Evolutionary conservation across 1,140 invertebrate genomes (phyloP), one percentile per base, ranked within the genome.

Genomic region (Bathynomus jamesi): DNA sequence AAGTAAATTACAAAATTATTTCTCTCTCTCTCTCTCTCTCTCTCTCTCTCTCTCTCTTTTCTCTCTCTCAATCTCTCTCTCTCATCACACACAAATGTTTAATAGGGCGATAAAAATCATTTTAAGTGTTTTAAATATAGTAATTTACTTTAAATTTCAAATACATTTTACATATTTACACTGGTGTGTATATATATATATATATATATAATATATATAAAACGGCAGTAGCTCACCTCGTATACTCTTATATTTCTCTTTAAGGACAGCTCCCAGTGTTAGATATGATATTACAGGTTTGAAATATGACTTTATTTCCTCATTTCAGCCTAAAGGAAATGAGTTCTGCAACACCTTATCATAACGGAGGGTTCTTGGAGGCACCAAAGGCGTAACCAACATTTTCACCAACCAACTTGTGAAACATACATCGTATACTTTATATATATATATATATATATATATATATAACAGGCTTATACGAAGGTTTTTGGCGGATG

Each of bases 381-480:
- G 32, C 7, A 40, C 7, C 32, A 40, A 7, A 40, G 32, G 32
- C 32, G 32, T 40, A 40, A 40, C 32, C 32, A 40, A 40, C 32
- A n/a, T n/a, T n/a, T n/a, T n/a, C n/a, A n/a, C n/a, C n/a, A 40
- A 40, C 32, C 32, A 40, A 40, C 32, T 40, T 63, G 8, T 63
- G 8, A 25, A 1, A 63, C 24, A 62, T 62, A 62, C 24, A 62
- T 62, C 10, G 10, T 21, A 40, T 40, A 40, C 17, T 40, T 8
- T 63, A 63, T 63, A 63, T 63, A 63, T 63, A 63, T 63, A 63
- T 63, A 63, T 63, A 63, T 63, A 63, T 63, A 63, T 63, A 28
- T 63, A 63, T 63, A 63, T 63, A 3, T 63, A 10, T 2, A 3
- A 62, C 25, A 62, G 8, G 5, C 25, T 21, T 62, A 8, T 62